A percentile compares a stretch with the other conserved stretches of the same genome.
These are phyloP conservation scores for Myotis lucifugus DNA, from an alignment of 2,113 vertebrate species.

Conservation along the genomic window DNA sequence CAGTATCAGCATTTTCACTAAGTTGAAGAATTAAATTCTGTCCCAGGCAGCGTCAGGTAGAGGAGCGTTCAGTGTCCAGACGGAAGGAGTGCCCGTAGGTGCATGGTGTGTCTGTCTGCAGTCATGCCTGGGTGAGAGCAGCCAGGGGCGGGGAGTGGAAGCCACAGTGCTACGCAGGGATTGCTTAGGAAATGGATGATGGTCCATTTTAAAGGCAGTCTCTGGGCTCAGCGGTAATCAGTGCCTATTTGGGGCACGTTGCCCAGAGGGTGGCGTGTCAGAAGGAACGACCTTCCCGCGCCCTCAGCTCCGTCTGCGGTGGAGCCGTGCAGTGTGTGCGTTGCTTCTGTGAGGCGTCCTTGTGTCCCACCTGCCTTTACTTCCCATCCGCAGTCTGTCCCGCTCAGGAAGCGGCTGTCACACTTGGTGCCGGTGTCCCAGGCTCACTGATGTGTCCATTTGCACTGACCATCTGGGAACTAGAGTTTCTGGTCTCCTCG, in stretches of 20 bases:
- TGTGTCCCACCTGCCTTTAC: conserved; percentile 55
- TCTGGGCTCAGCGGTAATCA: neutral
- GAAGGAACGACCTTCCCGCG: neutral
- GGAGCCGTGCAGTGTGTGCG: neutral
- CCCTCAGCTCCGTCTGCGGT: conserved; percentile 55
- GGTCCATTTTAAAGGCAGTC: neutral
- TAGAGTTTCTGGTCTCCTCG: conserved; percentile 68
- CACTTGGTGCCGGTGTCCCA: conserved; percentile 58
- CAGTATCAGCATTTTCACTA: neutral
- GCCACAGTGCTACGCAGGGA: neutral
- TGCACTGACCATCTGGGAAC: conserved; percentile 64
- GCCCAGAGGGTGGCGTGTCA: neutral
- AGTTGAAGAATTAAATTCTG: neutral
- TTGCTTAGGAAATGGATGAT: neutral
- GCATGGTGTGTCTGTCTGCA: neutral
- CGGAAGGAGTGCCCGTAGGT: neutral
- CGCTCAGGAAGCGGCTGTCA: conserved; percentile 60
- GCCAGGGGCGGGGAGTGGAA: neutral
- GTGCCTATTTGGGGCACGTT: conserved; percentile 13
- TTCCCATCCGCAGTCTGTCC: conserved; percentile 59
- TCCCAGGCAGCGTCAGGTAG: neutral
- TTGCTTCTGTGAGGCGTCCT: conserved; percentile 7
- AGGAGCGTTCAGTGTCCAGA: neutral
- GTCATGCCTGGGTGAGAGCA: neutral
- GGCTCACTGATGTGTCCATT: conserved; percentile 54